Evolutionary conservation across 2,113 vertebrate species (phyloP), one percentile per base, ranked within the genome.

Genomic region (Taxidea taxus): DNA sequence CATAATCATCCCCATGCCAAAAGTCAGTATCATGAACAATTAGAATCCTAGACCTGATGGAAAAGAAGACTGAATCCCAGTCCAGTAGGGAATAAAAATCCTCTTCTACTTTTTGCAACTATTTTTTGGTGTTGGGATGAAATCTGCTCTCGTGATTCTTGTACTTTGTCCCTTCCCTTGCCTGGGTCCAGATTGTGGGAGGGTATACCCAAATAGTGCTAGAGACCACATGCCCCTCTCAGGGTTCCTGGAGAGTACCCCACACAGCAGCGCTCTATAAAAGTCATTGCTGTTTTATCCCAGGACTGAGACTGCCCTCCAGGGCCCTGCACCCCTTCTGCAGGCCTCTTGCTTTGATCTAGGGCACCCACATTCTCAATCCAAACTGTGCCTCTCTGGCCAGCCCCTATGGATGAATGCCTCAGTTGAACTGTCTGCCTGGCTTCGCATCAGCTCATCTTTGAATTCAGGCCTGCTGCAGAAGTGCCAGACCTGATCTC

Each of bases 401-500:
- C 44, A 7, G 20, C 6, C 42, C 56, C 70, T 44, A 0, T 42
- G 77, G 47, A 31, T 89, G 85, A 90, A 64, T 84, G 87, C 68
- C 44, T 95, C 12, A 0, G 47, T 31, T 15, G 8, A 66, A 80
- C 54, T 89, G 82, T 94, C 93, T 94, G 75, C 37, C 91, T 89
- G 64, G 82, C 51, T 94, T 94, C 74, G 77, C 91, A 64, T 90
- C 88, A 92, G 91, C 90, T 70, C 93, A 39, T 62, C 75, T 92
- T 84, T 80, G 49, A 90, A 72, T 84, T 39, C 70, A 75, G 42
- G 75, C 64, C 64, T 88, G 51, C 47, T 56, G 64, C 70, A 58
- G 39, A 95, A 91, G 42, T 18, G 10, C 51, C 89, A 96, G 86
- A 83, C 60, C 81, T 54, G 54, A 86, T 87, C 86, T 31, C 1